phyloP scores from a whole-genome alignment of 2,113 vertebrate genomes.

The Motacilla tschutschensis region DNA sequence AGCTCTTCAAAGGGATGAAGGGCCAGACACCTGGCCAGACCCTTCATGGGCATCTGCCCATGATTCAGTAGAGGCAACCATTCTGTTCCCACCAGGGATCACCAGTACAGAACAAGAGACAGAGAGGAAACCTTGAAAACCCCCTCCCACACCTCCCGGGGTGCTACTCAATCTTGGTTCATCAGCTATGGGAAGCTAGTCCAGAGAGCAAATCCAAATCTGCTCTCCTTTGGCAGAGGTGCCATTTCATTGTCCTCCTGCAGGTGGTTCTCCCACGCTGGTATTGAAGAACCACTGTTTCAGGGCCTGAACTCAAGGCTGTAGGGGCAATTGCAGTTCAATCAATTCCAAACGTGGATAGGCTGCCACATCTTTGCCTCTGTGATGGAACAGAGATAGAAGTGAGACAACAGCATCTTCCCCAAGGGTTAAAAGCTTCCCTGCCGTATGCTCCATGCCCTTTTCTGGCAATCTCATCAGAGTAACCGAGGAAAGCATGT shows the following conservation, averaged over 20 bases:
- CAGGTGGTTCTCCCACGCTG: not conserved
- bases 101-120: not conserved
- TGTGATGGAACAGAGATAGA: not conserved
- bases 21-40: not conserved
- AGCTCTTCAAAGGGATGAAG: not conserved
- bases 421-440: not conserved
- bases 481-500: not conserved
- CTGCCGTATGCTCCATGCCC: not conserved
- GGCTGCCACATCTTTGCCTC: not conserved
- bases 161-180: not conserved
- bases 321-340: not conserved
- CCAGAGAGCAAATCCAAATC: fast-evolving
- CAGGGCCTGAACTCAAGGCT: not conserved
- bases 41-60: not conserved
- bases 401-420: not conserved
- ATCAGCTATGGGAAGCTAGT: not conserved
- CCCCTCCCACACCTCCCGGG: not conserved
- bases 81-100: not conserved
- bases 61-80: not conserved
- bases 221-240: not conserved
- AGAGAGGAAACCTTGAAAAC: not conserved
- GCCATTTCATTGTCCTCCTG: not conserved
- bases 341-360: not conserved
- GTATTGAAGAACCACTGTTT: not conserved
- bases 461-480: not conserved